phyloP scores from a whole-genome alignment of 2,797 vertebrate species.

The Typhlichthys subterraneus region DNA sequence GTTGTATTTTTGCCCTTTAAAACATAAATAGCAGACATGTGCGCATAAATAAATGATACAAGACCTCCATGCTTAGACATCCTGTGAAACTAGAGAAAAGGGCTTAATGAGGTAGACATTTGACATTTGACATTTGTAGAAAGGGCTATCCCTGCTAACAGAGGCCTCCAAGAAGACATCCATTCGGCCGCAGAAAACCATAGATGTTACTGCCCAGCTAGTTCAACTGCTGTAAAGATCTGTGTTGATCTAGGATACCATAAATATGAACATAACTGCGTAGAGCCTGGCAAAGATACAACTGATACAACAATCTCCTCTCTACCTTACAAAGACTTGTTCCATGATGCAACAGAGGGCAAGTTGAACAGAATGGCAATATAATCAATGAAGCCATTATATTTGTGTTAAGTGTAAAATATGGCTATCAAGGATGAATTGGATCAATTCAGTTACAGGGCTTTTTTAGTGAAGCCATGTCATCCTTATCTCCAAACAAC shows the following conservation, averaged over 20 bases:
- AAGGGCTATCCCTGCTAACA: conserved; percentile 41
- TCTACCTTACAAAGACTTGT: conserved; percentile 32
- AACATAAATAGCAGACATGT: conserved; percentile 6
- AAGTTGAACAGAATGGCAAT: conserved; percentile 47
- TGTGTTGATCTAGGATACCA: background rate
- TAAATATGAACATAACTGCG: conserved; percentile 8
- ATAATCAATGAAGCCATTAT: conserved; percentile 35
- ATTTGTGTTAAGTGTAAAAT: conserved; percentile 24
- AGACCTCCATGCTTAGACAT: conserved; percentile 29
- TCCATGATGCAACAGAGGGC: conserved; percentile 70
- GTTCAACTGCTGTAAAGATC: conserved; percentile 17
- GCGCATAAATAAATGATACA: conserved; percentile 26
- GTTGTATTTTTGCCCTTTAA: conserved; percentile 13
- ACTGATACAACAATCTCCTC: conserved; percentile 22
- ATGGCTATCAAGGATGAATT: conserved; percentile 6
- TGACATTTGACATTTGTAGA: conserved; percentile 32
- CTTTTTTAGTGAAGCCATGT: background rate
- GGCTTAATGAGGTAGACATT: conserved; percentile 42
- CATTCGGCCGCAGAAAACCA: conserved; percentile 18
- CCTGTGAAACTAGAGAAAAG: conserved; percentile 39
- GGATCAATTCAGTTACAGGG: background rate
- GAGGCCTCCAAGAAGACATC: conserved; percentile 30
- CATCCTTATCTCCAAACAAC: background rate
- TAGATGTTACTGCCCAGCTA: background rate
- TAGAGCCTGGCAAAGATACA: background rate